These are phyloP conservation scores for Gila orcuttii DNA, from an alignment of 2,113 vertebrate species.

Conservation along the genomic window DNA sequence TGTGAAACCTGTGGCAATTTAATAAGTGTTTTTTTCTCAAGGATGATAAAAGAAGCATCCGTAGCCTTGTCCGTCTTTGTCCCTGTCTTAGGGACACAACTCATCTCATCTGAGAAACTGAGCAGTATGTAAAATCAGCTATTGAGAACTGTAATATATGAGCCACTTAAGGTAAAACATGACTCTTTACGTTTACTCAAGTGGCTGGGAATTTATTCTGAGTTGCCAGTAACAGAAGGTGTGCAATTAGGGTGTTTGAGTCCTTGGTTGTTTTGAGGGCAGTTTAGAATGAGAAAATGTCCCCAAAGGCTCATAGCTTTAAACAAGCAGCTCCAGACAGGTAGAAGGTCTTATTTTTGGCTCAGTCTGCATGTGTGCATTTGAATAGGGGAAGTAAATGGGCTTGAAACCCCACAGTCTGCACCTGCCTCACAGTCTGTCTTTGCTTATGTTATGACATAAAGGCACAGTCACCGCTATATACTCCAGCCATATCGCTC, in stretches of 20 bases:
- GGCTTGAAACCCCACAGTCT: slow-evolving; percentile 40
- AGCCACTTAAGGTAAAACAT: slow-evolving; percentile 1
- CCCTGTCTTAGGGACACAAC: neutral
- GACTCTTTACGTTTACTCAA: neutral
- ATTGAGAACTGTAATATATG: neutral
- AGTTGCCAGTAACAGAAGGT: slow-evolving; percentile 24
- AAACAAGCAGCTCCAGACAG: slow-evolving; percentile 15
- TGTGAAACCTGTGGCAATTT: neutral
- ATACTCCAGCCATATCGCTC: neutral
- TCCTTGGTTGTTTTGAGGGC: slow-evolving; percentile 24
- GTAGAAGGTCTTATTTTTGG: slow-evolving; percentile 29
- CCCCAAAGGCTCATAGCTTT: slow-evolving; percentile 5
- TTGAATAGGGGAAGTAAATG: slow-evolving; percentile 33
- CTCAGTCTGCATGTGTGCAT: neutral
- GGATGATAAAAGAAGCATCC: neutral
- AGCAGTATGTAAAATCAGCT: neutral
- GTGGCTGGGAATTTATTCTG: slow-evolving; percentile 5
- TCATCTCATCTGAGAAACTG: slow-evolving; percentile 19
- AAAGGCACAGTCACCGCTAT: slow-evolving; percentile 19
- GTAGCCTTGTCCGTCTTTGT: neutral
- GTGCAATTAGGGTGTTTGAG: slow-evolving; percentile 23
- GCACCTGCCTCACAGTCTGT: slow-evolving; percentile 51
- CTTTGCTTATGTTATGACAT: slow-evolving; percentile 39
- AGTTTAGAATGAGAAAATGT: slow-evolving; percentile 27
- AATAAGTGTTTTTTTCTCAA: slow-evolving; percentile 27